Percentiles rank a stretch among this genome's conserved stretches.
Conservation (phyloP, 2,113 vertebrate genomes). For the Rhinichthys klamathensis region DNA sequence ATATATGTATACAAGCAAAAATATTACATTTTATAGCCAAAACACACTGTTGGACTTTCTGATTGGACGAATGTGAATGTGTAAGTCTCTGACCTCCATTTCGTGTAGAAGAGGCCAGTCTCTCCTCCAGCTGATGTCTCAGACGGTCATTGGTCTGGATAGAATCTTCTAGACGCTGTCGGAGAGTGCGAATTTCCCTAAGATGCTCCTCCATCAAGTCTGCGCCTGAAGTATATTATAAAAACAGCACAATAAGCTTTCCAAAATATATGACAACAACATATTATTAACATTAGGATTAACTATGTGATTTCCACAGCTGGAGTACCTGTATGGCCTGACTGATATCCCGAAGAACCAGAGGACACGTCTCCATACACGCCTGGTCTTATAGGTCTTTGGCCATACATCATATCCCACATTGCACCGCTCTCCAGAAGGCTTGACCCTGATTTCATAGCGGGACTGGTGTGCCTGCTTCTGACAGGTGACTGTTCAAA, state of each 20-base stretch:
- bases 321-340: conserved; percentile 78
- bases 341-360: conserved; percentile 74
- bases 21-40: not conserved
- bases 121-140: conserved; percentile 83
- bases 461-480: conserved; percentile 56
- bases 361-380: conserved; percentile 71
- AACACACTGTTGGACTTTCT: not conserved
- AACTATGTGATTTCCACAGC: not conserved
- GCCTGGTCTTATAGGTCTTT: conserved; percentile 63
- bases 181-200: conserved; percentile 83
- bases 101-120: conserved; percentile 68
- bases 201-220: conserved; percentile 89
- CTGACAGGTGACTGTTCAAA: conserved; percentile 60
- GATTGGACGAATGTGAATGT: too few relatives aligned
- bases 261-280: not conserved
- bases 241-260: not conserved
- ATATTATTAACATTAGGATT: not conserved
- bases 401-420: conserved; percentile 67
- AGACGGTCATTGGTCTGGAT: conserved; percentile 89
- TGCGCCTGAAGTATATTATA: conserved; percentile 68
- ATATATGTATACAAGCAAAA: not conserved
- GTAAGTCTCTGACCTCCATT: conserved; percentile 70
- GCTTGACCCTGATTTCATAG: conserved; percentile 54
- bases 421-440: conserved; percentile 65
- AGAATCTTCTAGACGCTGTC: conserved; percentile 88